Evolutionary conservation across 37 sponge, comb jelly and placozoan genomes (phyloP), one percentile per base, ranked within the genome.

Genomic region (Chondrilla cf. caribensis): DNA sequence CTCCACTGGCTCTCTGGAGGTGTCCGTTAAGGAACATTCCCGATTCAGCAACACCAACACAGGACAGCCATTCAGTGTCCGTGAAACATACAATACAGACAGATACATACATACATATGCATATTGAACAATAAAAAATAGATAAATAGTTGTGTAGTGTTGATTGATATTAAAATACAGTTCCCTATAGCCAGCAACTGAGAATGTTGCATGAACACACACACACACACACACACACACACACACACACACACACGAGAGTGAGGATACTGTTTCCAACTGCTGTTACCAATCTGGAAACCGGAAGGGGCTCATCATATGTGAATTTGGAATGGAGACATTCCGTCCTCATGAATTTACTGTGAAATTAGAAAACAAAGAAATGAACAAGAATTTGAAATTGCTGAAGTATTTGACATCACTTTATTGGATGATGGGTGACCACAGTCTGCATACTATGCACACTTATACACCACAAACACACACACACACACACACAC

Each of bases 261-360:
- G 8, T 15, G 24, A 32, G 81, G 90, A 90, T 92, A 95, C 95
- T 97, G 85, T 86, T 80, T 26, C 99, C 96, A 54, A 98, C 87
- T 66, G 95, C 81, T 62, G 90, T 83, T 51, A 98, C 92, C 26
- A 98, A 87, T 70, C 96, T 58, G 11, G 95, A 89, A 29, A 98
- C 39, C 7, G 96, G 93, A 47, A 96, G 84, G 15, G 90, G 85
- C 25, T 65, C 47, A 37, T 87, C 79, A 78, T 84, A 91, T 4
- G 88, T 78, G 60, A 77, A 98, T 21, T 91, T 79, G 25, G 90
- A 89, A 79, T 96, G 95, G 41, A 98, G 85, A 87, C 96, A 93
- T 68, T 98, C 99, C 0, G 96, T 95, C 43, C 99, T 82, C 96
- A 98, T 96, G 60, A 98, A 98, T 68, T 94, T 95, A 70, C 96